Conservation (phyloP, 2,113 vertebrate species). For the Mirza zaza region DNA sequence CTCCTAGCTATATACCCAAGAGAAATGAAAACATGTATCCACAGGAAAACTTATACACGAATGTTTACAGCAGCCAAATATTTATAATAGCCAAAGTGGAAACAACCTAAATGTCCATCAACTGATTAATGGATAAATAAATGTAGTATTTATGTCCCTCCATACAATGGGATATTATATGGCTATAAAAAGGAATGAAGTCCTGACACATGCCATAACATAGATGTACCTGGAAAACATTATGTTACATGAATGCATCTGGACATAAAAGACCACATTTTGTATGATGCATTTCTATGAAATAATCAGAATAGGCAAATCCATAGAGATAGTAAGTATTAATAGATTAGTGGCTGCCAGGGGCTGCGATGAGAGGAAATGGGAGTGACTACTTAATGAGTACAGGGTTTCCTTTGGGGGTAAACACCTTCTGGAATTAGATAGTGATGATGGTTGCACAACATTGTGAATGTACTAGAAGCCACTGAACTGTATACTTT, state of each 20-base stretch:
- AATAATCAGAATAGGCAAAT: not conserved
- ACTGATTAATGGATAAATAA: not conserved
- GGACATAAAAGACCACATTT: not conserved
- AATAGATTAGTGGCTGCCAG: not conserved
- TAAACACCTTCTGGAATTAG: not conserved
- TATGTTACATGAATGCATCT: not conserved
- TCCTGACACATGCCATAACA: fast-evolving
- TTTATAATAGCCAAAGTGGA: conserved; percentile 11
- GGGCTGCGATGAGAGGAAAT: no score
- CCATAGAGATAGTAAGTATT: not conserved
- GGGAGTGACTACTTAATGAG: not conserved
- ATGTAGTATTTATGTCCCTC: not conserved
- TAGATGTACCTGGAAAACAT: not conserved
- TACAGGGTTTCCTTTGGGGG: not conserved
- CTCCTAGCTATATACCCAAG: not conserved
- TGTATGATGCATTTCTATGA: not conserved
- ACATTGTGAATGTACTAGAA: not conserved
- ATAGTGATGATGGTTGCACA: not conserved
- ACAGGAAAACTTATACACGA: not conserved
- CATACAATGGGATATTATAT: no score
- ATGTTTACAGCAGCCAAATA: conserved; percentile 8
- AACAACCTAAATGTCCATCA: not conserved
- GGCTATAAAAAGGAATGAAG: not conserved
- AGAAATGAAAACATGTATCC: conserved; percentile 17
- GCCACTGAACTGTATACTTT: not conserved